Conservation (phyloP, 2,113 vertebrate species). For the Herpetotheres cachinnans region DNA sequence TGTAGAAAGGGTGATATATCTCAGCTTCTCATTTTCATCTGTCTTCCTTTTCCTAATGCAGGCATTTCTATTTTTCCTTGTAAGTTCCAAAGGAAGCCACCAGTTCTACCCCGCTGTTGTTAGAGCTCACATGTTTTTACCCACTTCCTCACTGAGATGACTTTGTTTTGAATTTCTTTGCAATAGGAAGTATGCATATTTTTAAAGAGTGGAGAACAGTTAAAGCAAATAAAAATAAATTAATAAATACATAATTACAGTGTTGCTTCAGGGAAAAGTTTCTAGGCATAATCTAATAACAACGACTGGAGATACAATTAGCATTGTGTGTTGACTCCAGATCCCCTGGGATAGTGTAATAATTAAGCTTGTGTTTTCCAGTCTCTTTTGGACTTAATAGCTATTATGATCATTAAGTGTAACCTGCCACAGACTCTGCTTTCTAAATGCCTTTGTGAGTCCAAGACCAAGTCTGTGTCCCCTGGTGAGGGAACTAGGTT, state of each 20-base stretch:
- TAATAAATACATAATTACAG: conserved; percentile 38
- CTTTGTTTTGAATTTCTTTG: not conserved
- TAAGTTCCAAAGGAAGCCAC: not conserved
- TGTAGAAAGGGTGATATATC: not conserved
- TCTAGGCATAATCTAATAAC: conserved; percentile 19
- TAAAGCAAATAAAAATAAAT: conserved; percentile 24
- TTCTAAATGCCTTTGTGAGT: conserved; percentile 11
- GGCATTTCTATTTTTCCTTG: not conserved
- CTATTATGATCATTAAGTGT: not conserved
- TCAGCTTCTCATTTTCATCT: not conserved
- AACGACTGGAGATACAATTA: conserved; percentile 2
- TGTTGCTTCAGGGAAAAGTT: conserved; percentile 22
- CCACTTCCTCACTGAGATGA: not conserved
- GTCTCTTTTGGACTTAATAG: conserved; percentile 20
- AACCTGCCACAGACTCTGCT: not conserved
- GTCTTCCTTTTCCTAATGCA: not conserved
- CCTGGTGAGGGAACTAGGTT: not conserved
- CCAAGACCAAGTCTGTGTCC: not conserved
- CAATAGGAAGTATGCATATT: not conserved
- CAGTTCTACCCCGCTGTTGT: not conserved
- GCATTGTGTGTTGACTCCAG: not conserved
- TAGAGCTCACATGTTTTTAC: not conserved
- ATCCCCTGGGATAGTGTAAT: not conserved
- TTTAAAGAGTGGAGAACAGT: not conserved
- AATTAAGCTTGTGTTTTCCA: conserved; percentile 44